These are phyloP conservation scores for Hemiprocne comata DNA, from an alignment of 2,113 vertebrate species.

Conservation along the genomic window DNA sequence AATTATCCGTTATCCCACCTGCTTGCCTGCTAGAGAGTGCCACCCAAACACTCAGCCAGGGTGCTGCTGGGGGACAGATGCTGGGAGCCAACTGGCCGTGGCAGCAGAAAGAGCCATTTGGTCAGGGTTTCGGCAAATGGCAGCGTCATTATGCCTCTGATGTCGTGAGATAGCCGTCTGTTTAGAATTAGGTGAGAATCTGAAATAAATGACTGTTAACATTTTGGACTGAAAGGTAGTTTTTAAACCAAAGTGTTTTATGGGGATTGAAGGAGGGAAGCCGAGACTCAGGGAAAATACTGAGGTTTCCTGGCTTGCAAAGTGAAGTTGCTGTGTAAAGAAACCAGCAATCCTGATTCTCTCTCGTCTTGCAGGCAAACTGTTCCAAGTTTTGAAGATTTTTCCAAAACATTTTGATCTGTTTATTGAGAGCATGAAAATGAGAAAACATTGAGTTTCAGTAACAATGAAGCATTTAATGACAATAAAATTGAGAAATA, in stretches of 20 bases:
- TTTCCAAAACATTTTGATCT: constrained; percentile 32
- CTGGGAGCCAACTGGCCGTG: background rate
- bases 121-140: background rate
- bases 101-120: background rate
- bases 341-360: background rate
- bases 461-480: constrained; percentile 2
- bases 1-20: constrained; percentile 34
- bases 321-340: background rate
- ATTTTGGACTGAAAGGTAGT: background rate
- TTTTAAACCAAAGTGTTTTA: background rate
- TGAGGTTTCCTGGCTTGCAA: background rate
- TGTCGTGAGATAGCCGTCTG: background rate
- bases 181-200: background rate
- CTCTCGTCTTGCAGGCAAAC: background rate
- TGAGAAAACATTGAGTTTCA: background rate
- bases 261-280: background rate
- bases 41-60: constrained; percentile 21
- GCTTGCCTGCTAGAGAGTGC: background rate
- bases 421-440: constrained; percentile 19
- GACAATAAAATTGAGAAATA: constrained; percentile 72
- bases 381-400: constrained; percentile 4
- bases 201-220: background rate
- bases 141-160: too few relatives aligned
- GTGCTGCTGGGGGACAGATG: background rate
- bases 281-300: background rate